Evolutionary conservation across 2,113 vertebrate genomes (phyloP).

Genomic region (Daboia siamensis): DNA sequence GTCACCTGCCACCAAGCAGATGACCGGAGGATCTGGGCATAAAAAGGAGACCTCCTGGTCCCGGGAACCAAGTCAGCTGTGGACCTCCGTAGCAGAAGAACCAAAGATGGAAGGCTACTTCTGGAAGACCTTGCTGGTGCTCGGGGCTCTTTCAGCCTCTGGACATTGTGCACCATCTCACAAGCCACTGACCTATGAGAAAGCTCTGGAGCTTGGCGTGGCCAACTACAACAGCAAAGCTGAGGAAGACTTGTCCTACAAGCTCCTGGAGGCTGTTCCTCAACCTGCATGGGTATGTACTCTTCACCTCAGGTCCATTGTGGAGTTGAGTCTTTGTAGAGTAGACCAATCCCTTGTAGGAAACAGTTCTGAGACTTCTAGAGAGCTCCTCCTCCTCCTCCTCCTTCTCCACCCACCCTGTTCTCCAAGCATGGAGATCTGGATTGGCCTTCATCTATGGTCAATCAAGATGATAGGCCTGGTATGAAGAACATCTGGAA

Average conservation of each 20-base stretch:
- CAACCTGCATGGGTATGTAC: background rate
- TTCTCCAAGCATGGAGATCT: too few relatives aligned
- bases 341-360: background rate
- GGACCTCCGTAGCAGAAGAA: background rate
- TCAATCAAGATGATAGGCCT: too few relatives aligned
- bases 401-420: too few relatives aligned
- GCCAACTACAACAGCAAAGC: background rate
- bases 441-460: too few relatives aligned
- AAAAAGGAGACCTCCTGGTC: background rate
- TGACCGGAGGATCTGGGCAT: background rate
- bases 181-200: background rate
- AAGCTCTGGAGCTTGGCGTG: background rate
- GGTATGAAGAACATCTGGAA: too few relatives aligned
- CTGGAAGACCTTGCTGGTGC: background rate
- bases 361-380: background rate
- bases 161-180: fast-evolving
- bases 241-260: background rate
- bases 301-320: too few relatives aligned
- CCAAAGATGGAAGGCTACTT: background rate
- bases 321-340: background rate
- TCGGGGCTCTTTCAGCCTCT: background rate
- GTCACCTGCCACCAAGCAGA: background rate
- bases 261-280: background rate
- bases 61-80: background rate
- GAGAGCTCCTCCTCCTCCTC: background rate